Conservation (phyloP, 2,113 vertebrate genomes). For the Balaeniceps rex region DNA sequence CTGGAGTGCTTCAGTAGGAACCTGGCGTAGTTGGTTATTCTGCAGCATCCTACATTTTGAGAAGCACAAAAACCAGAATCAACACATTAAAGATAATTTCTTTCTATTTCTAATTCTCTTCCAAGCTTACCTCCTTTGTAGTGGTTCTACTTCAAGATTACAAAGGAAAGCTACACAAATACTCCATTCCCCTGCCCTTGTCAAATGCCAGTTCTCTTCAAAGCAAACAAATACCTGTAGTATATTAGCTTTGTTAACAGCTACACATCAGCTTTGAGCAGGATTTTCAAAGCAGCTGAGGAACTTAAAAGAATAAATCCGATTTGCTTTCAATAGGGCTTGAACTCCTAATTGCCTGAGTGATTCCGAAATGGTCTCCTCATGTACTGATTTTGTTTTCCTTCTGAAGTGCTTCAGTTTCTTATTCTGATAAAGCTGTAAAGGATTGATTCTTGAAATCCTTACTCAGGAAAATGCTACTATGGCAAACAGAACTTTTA, state of each 20-base stretch:
- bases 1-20: constrained; percentile 86
- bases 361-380: neutral
- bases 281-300: constrained; percentile 9
- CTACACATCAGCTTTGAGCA: neutral
- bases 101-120: neutral
- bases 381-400: neutral
- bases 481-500: neutral
- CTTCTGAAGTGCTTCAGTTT: neutral
- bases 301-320: neutral
- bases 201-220: neutral
- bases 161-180: neutral
- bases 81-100: neutral
- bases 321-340: neutral
- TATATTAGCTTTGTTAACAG: neutral
- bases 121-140: neutral
- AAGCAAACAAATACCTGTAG: neutral
- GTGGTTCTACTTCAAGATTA: neutral
- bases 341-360: neutral
- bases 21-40: constrained; percentile 88
- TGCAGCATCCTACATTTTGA: constrained; percentile 85
- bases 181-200: neutral
- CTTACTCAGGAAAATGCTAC: neutral
- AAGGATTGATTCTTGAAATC: neutral
- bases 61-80: constrained; percentile 19
- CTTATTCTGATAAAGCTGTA: neutral